These are phyloP conservation scores for Goniozus legneri DNA, from an alignment of 1,140 invertebrate genomes.

Conservation along the genomic window DNA sequence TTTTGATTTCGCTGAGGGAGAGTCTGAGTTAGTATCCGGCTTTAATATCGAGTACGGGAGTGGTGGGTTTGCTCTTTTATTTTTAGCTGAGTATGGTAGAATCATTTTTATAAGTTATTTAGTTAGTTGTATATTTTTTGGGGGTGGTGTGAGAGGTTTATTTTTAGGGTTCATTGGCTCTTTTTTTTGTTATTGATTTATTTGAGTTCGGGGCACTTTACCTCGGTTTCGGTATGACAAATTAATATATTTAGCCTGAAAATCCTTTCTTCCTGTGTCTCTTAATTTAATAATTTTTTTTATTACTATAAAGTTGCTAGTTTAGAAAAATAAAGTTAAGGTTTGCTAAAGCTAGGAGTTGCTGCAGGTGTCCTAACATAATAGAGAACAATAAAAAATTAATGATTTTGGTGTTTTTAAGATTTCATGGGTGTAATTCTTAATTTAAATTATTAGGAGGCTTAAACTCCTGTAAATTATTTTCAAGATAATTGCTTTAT, in stretches of 20 bases:
- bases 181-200: slow-evolving; percentile 57
- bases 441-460: slow-evolving; percentile 26
- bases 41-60: slow-evolving; percentile 74
- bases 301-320: slow-evolving; percentile 38
- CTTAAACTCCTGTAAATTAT: slow-evolving; percentile 56
- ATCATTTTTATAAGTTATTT: slow-evolving; percentile 67
- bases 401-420: too few species aligned
- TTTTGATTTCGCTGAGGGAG: slow-evolving; percentile 75
- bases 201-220: slow-evolving; percentile 58
- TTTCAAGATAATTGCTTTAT: slow-evolving; percentile 64
- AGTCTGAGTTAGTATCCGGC: slow-evolving; percentile 71
- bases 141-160: slow-evolving; percentile 40
- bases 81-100: slow-evolving; percentile 67
- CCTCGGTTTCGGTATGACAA: slow-evolving; percentile 62
- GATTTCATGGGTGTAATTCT: neutral
- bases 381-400: too few species aligned
- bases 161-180: slow-evolving; percentile 57
- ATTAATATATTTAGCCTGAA: slow-evolving; percentile 60
- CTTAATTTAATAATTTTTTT: slow-evolving; percentile 56
- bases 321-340: too few species aligned
- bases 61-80: slow-evolving; percentile 68
- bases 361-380: too few species aligned
- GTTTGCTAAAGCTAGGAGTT: too few species aligned
- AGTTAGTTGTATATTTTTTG: slow-evolving; percentile 56
- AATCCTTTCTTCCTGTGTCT: slow-evolving; percentile 53